Conservation (phyloP, 2,888 invertebrate genomes). For the Argyra leucocephala region DNA sequence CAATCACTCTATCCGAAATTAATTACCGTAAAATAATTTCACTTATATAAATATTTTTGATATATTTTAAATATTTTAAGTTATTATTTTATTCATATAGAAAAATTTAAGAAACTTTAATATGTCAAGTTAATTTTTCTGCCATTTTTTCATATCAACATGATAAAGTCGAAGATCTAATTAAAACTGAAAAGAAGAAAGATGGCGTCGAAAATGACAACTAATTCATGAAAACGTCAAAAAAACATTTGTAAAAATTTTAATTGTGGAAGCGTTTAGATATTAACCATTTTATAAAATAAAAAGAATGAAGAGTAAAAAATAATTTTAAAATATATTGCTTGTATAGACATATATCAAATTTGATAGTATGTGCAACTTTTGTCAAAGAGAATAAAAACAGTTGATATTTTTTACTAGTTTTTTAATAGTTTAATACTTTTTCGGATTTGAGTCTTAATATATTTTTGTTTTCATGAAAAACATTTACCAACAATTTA, state of each 20-base stretch:
- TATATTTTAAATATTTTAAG: not conserved
- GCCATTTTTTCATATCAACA: constrained; percentile 2
- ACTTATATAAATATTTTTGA: not conserved
- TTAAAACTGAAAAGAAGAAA: not conserved
- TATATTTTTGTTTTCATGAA: too few relatives aligned
- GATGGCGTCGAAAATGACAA: not conserved
- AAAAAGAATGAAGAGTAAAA: too few relatives aligned
- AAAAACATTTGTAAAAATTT: not conserved
- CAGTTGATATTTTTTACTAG: too few relatives aligned
- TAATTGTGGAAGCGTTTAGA: not conserved
- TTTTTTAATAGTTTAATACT: too few relatives aligned
- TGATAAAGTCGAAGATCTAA: constrained; percentile 3
- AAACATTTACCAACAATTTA: too few relatives aligned
- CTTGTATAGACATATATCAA: too few relatives aligned
- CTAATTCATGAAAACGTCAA: not conserved
- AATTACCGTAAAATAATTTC: not conserved
- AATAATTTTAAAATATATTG: too few relatives aligned
- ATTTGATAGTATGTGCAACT: too few relatives aligned
- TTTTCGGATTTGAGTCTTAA: too few relatives aligned
- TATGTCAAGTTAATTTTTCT: constrained; percentile 6
- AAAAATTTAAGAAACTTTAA: not conserved
- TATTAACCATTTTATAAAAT: too few relatives aligned
- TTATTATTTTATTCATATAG: not conserved
- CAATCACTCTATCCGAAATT: constrained; percentile 3
- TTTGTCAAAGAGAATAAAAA: too few relatives aligned